Evolutionary conservation across 2,888 invertebrate species (phyloP), one percentile per base, ranked within the genome.

Genomic region (Lasioglossum villosulum): DNA sequence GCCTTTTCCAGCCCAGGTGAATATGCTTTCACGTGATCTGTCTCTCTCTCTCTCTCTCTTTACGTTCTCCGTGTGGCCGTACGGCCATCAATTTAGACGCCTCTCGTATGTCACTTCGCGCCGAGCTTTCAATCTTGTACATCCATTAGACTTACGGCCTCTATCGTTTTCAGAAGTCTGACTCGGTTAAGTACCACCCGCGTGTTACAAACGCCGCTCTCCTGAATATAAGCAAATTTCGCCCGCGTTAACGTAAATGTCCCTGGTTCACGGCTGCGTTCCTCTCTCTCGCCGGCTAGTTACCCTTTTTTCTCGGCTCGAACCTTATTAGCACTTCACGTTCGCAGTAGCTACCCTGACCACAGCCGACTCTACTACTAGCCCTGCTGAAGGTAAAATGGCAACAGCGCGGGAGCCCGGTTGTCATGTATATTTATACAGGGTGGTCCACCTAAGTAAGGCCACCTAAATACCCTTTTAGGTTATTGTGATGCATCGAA

Each of bases 11-110:
- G 52, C 37, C 66, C 80, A 77, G 85, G 76, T 80, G 80, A 84
- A 77, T 80, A 75, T 80, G 80, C 84, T 75, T 83, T 66, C 52
- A 83, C 83, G 82, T 45, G 23, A 59, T 59, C 52, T n/a, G 63
- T 71, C 82, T 66, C 83, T 52, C 68, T 63, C 27, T 10, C 12
- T 59, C 42, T 23, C 30, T 8, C 30, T 8, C 30, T 10, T 3
- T 1, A 3, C 66, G 66, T 66, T 66, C 66, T 66, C 19, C 66
- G 66, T 34, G 66, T 19, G 37, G 52, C 78, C 74, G 78, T 70
- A 77, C 52, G 79, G 23, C 80, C 78, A 76, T 88, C 89, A 88
- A 88, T 88, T 88, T 88, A 81, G 80, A 77, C 84, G 78, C 78
- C 75, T 74, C 86, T 85, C 79, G 34, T 70, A 63, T 75, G 81